A percentile compares a stretch with the other conserved stretches of the same genome.
Evolutionary conservation across 1,140 invertebrate genomes (phyloP).

Genomic region (Trissolcus basalis): DNA sequence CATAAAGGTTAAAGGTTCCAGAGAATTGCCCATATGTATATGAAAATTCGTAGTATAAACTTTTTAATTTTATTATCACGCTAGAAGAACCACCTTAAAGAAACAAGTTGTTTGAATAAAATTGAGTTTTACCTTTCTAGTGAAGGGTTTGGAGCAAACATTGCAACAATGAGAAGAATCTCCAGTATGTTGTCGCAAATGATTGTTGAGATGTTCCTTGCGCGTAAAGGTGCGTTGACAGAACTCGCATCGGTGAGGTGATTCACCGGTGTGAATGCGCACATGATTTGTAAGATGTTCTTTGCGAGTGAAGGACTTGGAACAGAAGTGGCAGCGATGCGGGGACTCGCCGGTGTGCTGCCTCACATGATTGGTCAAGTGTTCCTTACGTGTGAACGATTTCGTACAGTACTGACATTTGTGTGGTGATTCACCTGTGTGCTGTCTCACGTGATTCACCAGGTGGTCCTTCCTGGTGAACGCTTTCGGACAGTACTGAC

Average conservation of each 20-base stretch:
- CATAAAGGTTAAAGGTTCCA: too few species aligned
- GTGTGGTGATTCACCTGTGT: slow-evolving; percentile 84
- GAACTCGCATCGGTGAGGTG: slow-evolving; percentile 87
- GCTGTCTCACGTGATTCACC: slow-evolving; percentile 81
- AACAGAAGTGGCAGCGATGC: slow-evolving; percentile 88
- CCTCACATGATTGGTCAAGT: slow-evolving; percentile 91
- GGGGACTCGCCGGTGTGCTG: slow-evolving; percentile 87
- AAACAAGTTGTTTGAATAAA: too few species aligned
- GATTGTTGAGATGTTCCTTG: slow-evolving; percentile 88
- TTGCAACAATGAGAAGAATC: slow-evolving; percentile 91
- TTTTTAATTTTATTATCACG: too few species aligned
- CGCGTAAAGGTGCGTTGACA: slow-evolving; percentile 89
- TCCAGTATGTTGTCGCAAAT: slow-evolving; percentile 91
- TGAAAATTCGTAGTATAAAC: too few species aligned
- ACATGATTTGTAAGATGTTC: slow-evolving; percentile 88
- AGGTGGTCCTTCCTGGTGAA: slow-evolving; percentile 82
- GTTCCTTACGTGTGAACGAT: slow-evolving; percentile 92
- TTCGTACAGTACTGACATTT: slow-evolving; percentile 82
- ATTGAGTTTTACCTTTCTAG: slow-evolving; percentile 80
- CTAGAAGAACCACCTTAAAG: too few species aligned
- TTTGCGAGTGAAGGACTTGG: slow-evolving; percentile 89
- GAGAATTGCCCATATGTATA: too few species aligned
- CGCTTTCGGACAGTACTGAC: slow-evolving; percentile 80
- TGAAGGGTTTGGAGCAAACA: slow-evolving; percentile 91
- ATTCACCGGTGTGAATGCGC: slow-evolving; percentile 84